Conservation (phyloP, 2,113 vertebrate species). For the Pedetes capensis region DNA sequence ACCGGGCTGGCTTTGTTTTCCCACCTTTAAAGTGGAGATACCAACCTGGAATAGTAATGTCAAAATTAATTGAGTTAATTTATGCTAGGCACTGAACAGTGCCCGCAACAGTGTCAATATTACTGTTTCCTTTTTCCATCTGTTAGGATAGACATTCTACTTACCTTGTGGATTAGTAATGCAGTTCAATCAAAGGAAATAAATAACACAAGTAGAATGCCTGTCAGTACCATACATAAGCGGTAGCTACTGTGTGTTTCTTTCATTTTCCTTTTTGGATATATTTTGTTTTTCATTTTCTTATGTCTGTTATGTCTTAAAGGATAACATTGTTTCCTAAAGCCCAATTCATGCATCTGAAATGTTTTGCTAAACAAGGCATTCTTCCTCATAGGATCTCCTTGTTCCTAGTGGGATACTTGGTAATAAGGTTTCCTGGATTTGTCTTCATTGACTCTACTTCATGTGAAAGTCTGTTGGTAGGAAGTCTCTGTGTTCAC, state of each 20-base stretch:
- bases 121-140: neutral
- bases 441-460: neutral
- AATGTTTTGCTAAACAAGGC: neutral
- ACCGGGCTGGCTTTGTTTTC: too few species aligned
- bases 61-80: neutral
- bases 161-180: neutral
- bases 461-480: neutral
- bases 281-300: neutral
- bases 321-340: constrained; percentile 1
- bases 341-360: neutral
- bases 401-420: neutral
- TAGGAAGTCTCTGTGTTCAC: neutral
- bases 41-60: neutral
- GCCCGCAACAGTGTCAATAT: neutral
- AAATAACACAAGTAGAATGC: neutral
- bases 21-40: constrained; percentile 1
- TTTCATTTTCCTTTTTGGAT: neutral
- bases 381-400: neutral
- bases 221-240: neutral
- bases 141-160: neutral
- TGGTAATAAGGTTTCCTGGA: neutral
- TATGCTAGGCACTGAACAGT: neutral
- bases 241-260: neutral
- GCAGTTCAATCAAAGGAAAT: neutral
- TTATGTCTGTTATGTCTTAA: neutral